These are phyloP conservation scores for Gisinianus flammeolus DNA, from an alignment of 2,888 invertebrate species.

Conservation along the genomic window DNA sequence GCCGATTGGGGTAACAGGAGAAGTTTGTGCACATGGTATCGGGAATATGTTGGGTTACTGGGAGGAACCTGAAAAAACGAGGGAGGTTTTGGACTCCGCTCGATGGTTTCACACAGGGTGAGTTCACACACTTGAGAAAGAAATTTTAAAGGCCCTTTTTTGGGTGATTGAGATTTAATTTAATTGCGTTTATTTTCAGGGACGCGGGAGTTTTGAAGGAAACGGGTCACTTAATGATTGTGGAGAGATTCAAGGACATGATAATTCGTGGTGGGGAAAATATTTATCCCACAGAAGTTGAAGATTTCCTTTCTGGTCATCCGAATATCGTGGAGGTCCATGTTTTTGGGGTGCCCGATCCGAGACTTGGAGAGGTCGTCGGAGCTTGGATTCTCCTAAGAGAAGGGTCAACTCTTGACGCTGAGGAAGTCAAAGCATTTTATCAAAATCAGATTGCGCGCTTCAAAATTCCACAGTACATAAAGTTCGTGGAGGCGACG, in stretches of 20 bases:
- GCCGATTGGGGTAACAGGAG: too few relatives aligned
- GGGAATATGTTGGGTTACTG: constrained; percentile 79
- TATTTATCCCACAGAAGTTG: constrained; percentile 80
- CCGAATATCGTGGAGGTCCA: constrained; percentile 76
- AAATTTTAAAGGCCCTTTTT: too few relatives aligned
- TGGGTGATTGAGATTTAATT: neutral
- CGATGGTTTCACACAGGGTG: constrained; percentile 73
- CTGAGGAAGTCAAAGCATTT: too few relatives aligned
- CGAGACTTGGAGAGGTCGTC: constrained; percentile 22
- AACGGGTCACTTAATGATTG: constrained; percentile 74
- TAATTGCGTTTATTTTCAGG: constrained; percentile 62
- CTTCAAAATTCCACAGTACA: too few relatives aligned
- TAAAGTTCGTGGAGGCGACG: too few relatives aligned
- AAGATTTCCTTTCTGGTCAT: constrained; percentile 76
- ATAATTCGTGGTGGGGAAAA: constrained; percentile 85
- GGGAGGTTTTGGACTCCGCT: constrained; percentile 69
- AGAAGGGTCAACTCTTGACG: too few relatives aligned
- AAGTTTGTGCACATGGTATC: constrained; percentile 77
- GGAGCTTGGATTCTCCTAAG: constrained; percentile 70
- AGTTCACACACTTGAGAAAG: neutral
- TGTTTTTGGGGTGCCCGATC: constrained; percentile 67
- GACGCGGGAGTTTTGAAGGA: constrained; percentile 73
- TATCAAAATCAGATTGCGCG: too few relatives aligned
- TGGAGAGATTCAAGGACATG: constrained; percentile 76
- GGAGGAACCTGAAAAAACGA: too few relatives aligned